phyloP scores from a whole-genome alignment of 2,113 vertebrate species.

The Cyphomyrus plagiostoma region DNA sequence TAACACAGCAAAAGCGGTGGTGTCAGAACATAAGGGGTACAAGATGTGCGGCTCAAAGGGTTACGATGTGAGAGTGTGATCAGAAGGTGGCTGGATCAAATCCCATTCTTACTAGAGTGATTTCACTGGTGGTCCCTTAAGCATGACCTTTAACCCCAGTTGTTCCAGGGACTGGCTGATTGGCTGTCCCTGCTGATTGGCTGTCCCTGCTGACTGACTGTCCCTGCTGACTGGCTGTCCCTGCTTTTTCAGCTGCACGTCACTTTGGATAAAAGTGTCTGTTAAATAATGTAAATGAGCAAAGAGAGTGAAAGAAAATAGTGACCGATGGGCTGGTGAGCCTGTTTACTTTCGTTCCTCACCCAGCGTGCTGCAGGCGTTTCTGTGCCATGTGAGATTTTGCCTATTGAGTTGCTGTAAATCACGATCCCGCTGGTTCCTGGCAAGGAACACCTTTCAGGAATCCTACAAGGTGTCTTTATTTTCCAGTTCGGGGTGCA shows the following conservation, averaged over 20 bases:
- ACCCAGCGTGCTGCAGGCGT: neutral
- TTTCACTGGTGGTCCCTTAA: neutral
- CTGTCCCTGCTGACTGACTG: too few relatives aligned
- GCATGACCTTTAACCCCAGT: neutral
- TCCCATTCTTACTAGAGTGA: neutral
- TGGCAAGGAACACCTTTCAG: neutral
- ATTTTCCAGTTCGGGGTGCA: neutral
- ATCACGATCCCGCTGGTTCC: neutral
- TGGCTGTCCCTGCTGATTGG: neutral
- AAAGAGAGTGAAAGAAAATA: neutral
- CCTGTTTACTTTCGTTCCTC: neutral
- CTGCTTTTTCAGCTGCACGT: neutral
- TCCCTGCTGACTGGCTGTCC: neutral
- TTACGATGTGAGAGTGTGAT: neutral
- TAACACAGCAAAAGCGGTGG: neutral
- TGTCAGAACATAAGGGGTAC: neutral
- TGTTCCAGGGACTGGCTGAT: neutral
- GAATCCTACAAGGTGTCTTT: neutral
- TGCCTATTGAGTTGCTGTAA: neutral
- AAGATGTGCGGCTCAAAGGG: neutral
- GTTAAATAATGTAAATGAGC: neutral
- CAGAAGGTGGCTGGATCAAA: neutral
- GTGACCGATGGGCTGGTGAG: neutral
- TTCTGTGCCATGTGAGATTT: neutral
- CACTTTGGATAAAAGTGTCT: neutral